Evolutionary conservation across 2,113 vertebrate genomes (phyloP).

Genomic region (Sarotherodon lohbergeri): DNA sequence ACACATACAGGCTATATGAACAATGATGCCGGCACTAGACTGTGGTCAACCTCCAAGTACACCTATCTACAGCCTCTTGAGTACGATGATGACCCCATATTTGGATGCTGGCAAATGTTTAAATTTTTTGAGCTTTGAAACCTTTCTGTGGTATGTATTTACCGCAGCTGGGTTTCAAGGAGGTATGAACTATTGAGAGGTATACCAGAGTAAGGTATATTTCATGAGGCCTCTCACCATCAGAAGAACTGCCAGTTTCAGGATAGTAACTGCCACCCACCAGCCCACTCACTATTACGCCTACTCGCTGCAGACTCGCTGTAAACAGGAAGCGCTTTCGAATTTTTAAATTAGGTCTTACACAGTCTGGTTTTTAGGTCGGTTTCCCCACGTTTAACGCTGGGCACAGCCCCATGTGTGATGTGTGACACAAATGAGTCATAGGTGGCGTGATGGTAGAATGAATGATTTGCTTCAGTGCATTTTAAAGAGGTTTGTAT

Average conservation of each 20-base stretch:
- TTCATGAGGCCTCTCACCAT: neutral
- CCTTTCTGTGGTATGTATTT: neutral
- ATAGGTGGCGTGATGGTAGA: neutral
- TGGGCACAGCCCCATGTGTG: neutral
- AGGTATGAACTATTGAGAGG: neutral
- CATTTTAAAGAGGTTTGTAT: neutral
- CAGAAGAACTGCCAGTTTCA: slow-evolving; percentile 3
- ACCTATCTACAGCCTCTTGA: neutral
- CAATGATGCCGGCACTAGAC: neutral
- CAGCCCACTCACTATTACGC: neutral
- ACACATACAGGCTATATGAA: neutral
- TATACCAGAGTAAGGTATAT: neutral
- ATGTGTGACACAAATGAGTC: neutral
- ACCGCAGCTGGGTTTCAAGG: slow-evolving; percentile 3
- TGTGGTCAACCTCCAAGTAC: neutral
- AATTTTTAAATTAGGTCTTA: neutral
- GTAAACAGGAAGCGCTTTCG: slow-evolving; percentile 36
- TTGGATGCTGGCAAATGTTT: neutral
- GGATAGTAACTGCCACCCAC: neutral
- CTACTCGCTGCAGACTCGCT: neutral
- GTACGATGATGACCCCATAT: neutral
- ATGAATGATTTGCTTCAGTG: neutral
- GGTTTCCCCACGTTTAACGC: neutral
- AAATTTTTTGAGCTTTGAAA: neutral
- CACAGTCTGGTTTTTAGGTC: neutral